phyloP scores from a whole-genome alignment of 2,888 invertebrate species.

The Ophion ventricosus region DNA sequence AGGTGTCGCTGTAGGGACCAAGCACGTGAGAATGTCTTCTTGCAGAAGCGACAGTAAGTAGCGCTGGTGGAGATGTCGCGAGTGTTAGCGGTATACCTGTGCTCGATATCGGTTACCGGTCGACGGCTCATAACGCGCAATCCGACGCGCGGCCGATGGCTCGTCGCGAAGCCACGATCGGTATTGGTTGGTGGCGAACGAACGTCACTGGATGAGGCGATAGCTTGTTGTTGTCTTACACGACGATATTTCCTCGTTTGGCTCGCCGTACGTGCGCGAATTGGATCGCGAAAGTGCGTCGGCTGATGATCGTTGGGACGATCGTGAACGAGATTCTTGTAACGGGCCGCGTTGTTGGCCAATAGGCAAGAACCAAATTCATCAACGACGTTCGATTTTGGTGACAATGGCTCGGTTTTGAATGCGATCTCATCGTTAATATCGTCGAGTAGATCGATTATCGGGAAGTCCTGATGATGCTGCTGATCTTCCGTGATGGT shows the following conservation, averaged over 20 bases:
- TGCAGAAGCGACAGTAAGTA: slow-evolving; percentile 83
- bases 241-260: slow-evolving; percentile 24
- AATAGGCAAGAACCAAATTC: slow-evolving; percentile 77
- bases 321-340: neutral
- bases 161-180: slow-evolving; percentile 1
- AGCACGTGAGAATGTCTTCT: slow-evolving; percentile 84
- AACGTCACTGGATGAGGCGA: neutral
- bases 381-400: slow-evolving; percentile 72
- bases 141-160: slow-evolving; percentile 23
- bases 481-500: slow-evolving; percentile 42
- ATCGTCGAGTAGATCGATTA: slow-evolving; percentile 80
- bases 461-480: slow-evolving; percentile 75
- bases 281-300: slow-evolving; percentile 2
- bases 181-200: neutral
- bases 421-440: slow-evolving; percentile 79
- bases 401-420: slow-evolving; percentile 80
- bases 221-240: slow-evolving; percentile 10
- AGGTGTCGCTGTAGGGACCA: slow-evolving; percentile 84
- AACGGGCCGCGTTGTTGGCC: slow-evolving; percentile 63
- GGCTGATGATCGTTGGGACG: neutral
- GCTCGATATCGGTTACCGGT: slow-evolving; percentile 29
- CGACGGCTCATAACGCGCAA: slow-evolving; percentile 46
- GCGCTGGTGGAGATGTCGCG: slow-evolving; percentile 63
- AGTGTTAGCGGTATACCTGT: slow-evolving; percentile 22
- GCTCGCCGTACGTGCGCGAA: slow-evolving; percentile 6